Base-by-base conservation (phyloP, 2,113 vertebrate species). In the Argyrosomus japonicus region DNA sequence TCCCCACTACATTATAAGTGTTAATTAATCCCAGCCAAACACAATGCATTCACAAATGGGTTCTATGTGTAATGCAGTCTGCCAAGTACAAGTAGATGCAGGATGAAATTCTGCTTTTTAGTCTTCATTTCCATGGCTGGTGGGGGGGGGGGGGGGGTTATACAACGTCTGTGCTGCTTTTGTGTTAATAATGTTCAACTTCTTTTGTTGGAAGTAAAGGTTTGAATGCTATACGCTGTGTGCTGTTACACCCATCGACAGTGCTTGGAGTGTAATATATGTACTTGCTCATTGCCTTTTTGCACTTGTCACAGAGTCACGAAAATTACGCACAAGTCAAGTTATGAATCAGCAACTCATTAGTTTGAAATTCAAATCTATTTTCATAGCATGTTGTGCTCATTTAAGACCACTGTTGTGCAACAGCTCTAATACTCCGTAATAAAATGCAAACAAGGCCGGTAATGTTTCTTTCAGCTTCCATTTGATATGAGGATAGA, bases 21-120 rank as follows among this genome's bases (percentile, higher is more conserved):
- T 93, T 94, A 93, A 92, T 91, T 93, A 91, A 91, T 93, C 89
- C 90, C 32, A 82, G 85, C 58, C 79, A 81, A 88, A 91, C 90
- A 92, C 90, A 91, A 91, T 91, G 74, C 84, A 82, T 77, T 75
- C 81, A 81, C 76, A 87, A 90, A 90, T 88, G 77, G 83, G 5
- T 80, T 80, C 68, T 73, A 48, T 72, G 82, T 85, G 76, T 65
- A 71, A 61, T 32, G 50, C 32, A 2, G 62, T 65, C 87, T 74
- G 82, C 83, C 80, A 69, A 89, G 74, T 50, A 71, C 74, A 87
- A 90, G 79, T 79, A 87, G 74, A 84, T 78, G 79, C 87, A 69
- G 79, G 68, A 67, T 80, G 63, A 90, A 85, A 88, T 82, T 88
- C 25, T 5, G 50, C 74, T 90, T 85, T 87, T 83, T 86, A 79